A percentile compares a stretch with the other conserved stretches of the same genome.
Conservation (phyloP, 2,888 invertebrate genomes). For the Dicroscelio sp. region DNA sequence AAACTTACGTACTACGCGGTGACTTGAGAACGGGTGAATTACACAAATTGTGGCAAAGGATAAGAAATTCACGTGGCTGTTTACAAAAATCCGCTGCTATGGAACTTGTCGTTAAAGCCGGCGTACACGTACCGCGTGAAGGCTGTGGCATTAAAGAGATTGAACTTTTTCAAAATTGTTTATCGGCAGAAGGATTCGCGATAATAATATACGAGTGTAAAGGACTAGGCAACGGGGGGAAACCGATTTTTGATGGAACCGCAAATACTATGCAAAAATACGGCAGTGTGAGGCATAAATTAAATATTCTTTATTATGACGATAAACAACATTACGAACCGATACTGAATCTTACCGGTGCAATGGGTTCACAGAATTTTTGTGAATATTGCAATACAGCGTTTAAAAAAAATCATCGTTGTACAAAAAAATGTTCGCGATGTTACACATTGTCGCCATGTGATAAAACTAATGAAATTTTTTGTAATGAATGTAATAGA, state of each 20-base stretch:
- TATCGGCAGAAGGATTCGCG: neutral
- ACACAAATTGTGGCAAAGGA: neutral
- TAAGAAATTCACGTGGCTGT: neutral
- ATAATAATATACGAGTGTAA: constrained; percentile 33
- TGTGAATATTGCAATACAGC: neutral
- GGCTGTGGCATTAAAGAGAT: constrained; percentile 24
- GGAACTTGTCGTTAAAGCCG: neutral
- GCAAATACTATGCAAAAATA: neutral
- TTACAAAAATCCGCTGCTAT: neutral
- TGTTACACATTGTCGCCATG: neutral
- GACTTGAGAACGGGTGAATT: neutral
- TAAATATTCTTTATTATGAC: constrained; percentile 35
- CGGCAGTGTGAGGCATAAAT: neutral
- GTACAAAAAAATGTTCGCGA: neutral
- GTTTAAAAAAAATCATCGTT: neutral
- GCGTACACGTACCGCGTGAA: neutral
- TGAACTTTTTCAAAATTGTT: constrained; percentile 29
- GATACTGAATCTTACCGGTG: neutral
- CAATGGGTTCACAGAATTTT: neutral
- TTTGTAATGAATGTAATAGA: neutral
- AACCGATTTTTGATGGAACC: constrained; percentile 15
- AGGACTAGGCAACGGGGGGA: neutral
- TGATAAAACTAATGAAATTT: neutral
- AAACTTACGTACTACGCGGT: neutral
- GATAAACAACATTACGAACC: constrained; percentile 8